Percentiles rank a stretch among this genome's conserved stretches.
phyloP scores from a whole-genome alignment of 2,113 vertebrate species.

The Callopanchax toddi region DNA sequence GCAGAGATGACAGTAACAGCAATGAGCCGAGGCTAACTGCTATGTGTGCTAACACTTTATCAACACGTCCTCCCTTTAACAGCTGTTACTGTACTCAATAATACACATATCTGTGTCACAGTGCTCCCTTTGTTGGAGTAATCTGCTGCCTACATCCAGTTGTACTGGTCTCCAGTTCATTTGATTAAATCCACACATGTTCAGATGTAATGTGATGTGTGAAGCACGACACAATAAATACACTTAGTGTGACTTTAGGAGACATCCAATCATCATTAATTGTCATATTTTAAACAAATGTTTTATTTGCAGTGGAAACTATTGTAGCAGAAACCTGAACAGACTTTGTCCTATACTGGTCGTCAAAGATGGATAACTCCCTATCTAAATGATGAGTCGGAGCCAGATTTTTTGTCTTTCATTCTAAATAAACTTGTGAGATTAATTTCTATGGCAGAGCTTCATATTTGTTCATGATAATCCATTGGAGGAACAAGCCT shows the following conservation, averaged over 20 bases:
- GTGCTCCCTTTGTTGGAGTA: slow-evolving; percentile 31
- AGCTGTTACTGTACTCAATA: slow-evolving; percentile 11
- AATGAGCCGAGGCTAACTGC: slow-evolving; percentile 14
- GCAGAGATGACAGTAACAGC: background rate
- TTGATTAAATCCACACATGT: slow-evolving; percentile 24
- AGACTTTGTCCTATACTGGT: background rate
- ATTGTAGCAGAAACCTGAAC: background rate
- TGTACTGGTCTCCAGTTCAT: slow-evolving; percentile 4
- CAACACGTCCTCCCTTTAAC: slow-evolving; percentile 17
- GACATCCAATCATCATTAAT: no score
- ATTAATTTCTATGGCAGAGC: slow-evolving; percentile 38
- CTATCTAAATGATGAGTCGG: slow-evolving; percentile 1
- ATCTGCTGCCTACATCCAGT: background rate
- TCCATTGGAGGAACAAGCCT: slow-evolving; percentile 42
- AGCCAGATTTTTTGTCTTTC: background rate
- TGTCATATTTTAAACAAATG: no score
- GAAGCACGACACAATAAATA: no score
- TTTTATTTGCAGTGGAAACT: no score
- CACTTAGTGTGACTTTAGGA: background rate
- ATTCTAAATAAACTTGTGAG: slow-evolving; percentile 7
- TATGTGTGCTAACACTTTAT: slow-evolving; percentile 23
- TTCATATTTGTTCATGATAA: slow-evolving; percentile 42
- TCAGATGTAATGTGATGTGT: slow-evolving; percentile 17
- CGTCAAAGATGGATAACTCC: background rate
- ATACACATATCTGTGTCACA: slow-evolving; percentile 30